Evolutionary conservation across 2,888 invertebrate species (phyloP).

Genomic region (Fragum whitleyi): DNA sequence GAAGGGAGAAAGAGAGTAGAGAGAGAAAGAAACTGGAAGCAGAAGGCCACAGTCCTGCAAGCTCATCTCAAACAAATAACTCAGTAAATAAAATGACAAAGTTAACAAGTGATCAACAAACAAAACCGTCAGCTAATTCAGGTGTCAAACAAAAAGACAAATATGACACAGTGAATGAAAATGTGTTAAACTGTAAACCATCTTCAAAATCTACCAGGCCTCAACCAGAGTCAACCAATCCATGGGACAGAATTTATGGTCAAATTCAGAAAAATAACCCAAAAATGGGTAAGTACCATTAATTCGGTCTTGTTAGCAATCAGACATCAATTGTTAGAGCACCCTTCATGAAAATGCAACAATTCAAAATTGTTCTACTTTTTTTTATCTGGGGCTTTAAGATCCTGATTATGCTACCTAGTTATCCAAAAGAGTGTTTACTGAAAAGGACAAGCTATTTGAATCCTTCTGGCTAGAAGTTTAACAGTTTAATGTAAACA

Average conservation of each 20-base stretch:
- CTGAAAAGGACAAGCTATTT: too few relatives aligned
- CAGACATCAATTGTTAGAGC: too few relatives aligned
- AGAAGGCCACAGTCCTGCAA: not conserved
- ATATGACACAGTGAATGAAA: conserved; percentile 69
- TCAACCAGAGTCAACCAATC: conserved; percentile 57
- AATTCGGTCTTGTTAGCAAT: too few relatives aligned
- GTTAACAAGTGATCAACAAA: not conserved
- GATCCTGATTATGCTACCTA: too few relatives aligned
- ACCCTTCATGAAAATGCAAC: too few relatives aligned
- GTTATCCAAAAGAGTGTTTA: too few relatives aligned
- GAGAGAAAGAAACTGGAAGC: conserved; percentile 38
- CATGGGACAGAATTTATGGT: conserved; percentile 76
- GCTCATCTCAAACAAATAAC: not conserved
- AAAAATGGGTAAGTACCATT: conserved; percentile 61
- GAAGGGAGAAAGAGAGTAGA: conserved; percentile 57
- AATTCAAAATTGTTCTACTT: too few relatives aligned
- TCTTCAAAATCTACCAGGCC: conserved; percentile 29
- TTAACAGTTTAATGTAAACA: too few relatives aligned
- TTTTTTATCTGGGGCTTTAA: too few relatives aligned
- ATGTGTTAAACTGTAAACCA: conserved; percentile 71
- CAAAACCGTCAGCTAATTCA: not conserved
- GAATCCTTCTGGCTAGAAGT: too few relatives aligned
- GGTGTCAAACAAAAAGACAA: conserved; percentile 33
- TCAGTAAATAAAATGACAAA: not conserved
- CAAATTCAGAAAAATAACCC: conserved; percentile 74